These are phyloP conservation scores for Saturnia japonica DNA, from an alignment of 2,888 invertebrate genomes.

Conservation along the genomic window DNA sequence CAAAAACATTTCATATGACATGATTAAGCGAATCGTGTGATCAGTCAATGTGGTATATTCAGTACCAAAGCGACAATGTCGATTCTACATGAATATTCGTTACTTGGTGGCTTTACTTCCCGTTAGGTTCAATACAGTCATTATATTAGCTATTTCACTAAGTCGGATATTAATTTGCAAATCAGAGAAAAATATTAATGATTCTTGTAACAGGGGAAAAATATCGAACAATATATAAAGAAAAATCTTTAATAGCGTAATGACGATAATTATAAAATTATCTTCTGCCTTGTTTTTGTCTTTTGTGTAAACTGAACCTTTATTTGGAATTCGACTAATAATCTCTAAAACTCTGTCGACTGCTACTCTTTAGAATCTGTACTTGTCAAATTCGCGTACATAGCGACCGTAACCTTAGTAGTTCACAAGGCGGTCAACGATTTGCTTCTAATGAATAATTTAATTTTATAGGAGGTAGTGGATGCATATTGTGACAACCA, in stretches of 20 bases:
- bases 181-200: no score
- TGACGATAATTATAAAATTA: neutral
- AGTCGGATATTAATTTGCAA: neutral
- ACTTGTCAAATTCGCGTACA: neutral
- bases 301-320: neutral
- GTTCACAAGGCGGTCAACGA: neutral
- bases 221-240: neutral
- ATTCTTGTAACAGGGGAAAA: neutral
- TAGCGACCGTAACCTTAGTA: neutral
- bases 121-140: no score
- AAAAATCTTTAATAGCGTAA: neutral
- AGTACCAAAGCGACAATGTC: no score
- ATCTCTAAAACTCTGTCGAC: neutral
- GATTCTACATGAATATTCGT: no score
- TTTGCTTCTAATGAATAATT: slow-evolving; percentile 11
- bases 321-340: neutral
- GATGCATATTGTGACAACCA: neutral
- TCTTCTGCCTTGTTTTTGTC: neutral
- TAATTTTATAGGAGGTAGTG: neutral
- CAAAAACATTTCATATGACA: neutral
- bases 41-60: no score
- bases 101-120: no score
- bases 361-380: neutral
- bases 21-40: neutral
- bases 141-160: neutral